Evolutionary conservation across 2,113 vertebrate species (phyloP), one percentile per base, ranked within the genome.

Genomic region (Vicugna pacos): DNA sequence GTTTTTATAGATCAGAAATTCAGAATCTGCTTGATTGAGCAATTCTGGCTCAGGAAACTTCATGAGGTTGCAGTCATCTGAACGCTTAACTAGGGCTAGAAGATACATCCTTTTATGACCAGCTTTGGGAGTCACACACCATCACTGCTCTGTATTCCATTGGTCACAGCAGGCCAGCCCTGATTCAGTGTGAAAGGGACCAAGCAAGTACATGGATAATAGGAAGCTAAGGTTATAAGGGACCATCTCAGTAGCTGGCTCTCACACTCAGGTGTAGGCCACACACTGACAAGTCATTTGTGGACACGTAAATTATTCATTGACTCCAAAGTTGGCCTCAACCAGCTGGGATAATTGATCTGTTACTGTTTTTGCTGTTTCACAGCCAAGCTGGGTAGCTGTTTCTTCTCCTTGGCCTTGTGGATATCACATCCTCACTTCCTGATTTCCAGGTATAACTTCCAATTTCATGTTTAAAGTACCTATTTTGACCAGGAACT

Each of bases 381-480:
- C 64, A n/a, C 28, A 52, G 2, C 30, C 79, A 88, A 56, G 14
- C 24, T 58, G 4, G 12, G 3, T 87, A n/a, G 19, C n/a, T 90
- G 22, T 89, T 76, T 95, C 79, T 93, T 89, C 52, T 76, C 8
- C 48, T 56, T 48, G 30, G 72, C 77, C 54, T 81, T 92, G 35
- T 52, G 32, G 24, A 42, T 5, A 6, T 8, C 32, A 52, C 16
- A 22, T 46, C n/a, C 83, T 64, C 64, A 83, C 58, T 67, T 90
- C 50, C 32, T 92, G 54, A 35, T 42, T 86, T 91, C 81, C 48
- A 81, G 32, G 8, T 84, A 38, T 48, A 17, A 58, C 16, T 76
- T 35, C 35, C 35, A 35, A 86, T 16, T 87, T 93, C 24, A 35
- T n/a, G 28, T 54, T 94, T 30, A 86, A 97, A 95, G 65, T 32